phyloP scores from a whole-genome alignment of 2,888 invertebrate species.

The Drosophila pseudotakahashii region DNA sequence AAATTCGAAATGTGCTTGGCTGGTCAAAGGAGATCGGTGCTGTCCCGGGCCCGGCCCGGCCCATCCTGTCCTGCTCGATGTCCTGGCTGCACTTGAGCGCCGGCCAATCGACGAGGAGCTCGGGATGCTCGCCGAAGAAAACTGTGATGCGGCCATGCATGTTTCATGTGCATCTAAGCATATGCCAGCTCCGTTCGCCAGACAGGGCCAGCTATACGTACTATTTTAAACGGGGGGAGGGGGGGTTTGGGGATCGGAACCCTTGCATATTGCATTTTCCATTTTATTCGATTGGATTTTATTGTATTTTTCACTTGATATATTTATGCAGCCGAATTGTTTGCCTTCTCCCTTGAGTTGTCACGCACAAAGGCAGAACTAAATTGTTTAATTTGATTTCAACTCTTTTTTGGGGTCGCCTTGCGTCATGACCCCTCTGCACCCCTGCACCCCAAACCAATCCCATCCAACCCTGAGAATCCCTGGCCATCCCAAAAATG shows the following conservation, averaged over 20 bases:
- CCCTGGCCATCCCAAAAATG: slow-evolving; percentile 59
- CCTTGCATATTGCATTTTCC: slow-evolving; percentile 57
- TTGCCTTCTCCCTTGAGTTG: slow-evolving; percentile 79
- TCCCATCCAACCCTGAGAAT: slow-evolving; percentile 48
- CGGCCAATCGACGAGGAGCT: slow-evolving; percentile 57
- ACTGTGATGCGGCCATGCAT: slow-evolving; percentile 47
- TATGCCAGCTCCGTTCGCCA: slow-evolving; percentile 24
- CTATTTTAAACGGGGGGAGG: slow-evolving; percentile 4
- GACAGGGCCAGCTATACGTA: slow-evolving; percentile 29
- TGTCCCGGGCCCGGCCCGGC: neutral
- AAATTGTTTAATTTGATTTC: slow-evolving; percentile 81
- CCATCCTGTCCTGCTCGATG: neutral
- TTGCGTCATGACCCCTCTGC: slow-evolving; percentile 66
- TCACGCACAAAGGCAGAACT: slow-evolving; percentile 79
- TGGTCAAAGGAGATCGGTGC: slow-evolving; percentile 64
- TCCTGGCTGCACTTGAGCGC: slow-evolving; percentile 25
- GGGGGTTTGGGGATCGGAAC: neutral
- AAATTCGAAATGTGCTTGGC: slow-evolving; percentile 68
- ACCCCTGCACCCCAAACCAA: too few species aligned
- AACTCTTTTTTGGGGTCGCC: slow-evolving; percentile 44
- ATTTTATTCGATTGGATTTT: slow-evolving; percentile 66
- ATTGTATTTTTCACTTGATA: slow-evolving; percentile 72
- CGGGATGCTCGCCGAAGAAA: slow-evolving; percentile 45
- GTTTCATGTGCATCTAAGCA: slow-evolving; percentile 50
- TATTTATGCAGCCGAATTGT: slow-evolving; percentile 73